These are phyloP conservation scores for Drosophila baimaii DNA, from an alignment of 1,140 invertebrate species.

Conservation along the genomic window DNA sequence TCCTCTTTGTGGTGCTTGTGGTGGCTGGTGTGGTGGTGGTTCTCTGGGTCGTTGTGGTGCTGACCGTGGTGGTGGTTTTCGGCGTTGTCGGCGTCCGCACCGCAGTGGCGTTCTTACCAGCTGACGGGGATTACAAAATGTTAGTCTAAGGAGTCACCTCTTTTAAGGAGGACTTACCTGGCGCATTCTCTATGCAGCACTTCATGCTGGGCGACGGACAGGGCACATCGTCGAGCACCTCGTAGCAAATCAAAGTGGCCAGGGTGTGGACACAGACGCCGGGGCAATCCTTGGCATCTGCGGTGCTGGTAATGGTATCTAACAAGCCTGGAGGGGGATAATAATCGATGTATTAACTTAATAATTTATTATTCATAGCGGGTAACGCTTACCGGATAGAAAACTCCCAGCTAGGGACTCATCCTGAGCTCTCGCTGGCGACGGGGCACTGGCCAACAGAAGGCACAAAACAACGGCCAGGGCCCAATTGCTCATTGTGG, in stretches of 20 bases:
- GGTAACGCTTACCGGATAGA: constrained; percentile 91
- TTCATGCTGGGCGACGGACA: constrained; percentile 92
- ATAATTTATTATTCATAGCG: no score
- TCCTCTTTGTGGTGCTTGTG: constrained; percentile 77
- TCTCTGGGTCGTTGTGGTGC: constrained; percentile 82
- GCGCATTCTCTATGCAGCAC: constrained; percentile 90
- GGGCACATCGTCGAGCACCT: constrained; percentile 91
- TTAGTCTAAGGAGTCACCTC: neutral
- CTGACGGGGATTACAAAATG: neutral
- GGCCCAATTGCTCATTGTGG: constrained; percentile 23
- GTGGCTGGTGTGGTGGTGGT: constrained; percentile 71
- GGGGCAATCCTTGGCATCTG: constrained; percentile 92
- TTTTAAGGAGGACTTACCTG: constrained; percentile 79
- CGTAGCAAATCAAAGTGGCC: constrained; percentile 92
- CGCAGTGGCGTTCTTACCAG: constrained; percentile 65
- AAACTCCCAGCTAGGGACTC: constrained; percentile 91
- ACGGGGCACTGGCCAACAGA: constrained; percentile 24
- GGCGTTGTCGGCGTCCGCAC: constrained; percentile 53
- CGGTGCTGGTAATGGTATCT: constrained; percentile 92
- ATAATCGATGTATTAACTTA: no score
- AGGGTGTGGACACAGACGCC: constrained; percentile 93
- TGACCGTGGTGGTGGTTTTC: constrained; percentile 67
- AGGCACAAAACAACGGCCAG: constrained; percentile 32
- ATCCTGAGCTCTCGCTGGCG: constrained; percentile 86
- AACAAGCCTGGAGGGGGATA: constrained; percentile 87